A percentile compares a stretch with the other conserved stretches of the same genome.
Evolutionary conservation across 2,888 invertebrate genomes (phyloP).

Genomic region (Dynastes tityus): DNA sequence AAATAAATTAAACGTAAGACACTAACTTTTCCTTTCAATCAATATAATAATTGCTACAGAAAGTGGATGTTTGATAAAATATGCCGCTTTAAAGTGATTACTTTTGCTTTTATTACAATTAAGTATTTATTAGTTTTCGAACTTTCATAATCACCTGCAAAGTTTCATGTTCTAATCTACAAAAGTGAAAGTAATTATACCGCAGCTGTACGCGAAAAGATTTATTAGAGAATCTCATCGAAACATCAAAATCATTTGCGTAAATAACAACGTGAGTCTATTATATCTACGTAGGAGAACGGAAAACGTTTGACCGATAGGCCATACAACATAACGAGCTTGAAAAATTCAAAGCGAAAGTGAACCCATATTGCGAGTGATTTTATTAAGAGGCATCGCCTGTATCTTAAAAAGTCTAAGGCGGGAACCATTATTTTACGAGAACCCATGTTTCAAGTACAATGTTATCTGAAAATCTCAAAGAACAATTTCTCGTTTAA

Average conservation of each 20-base stretch:
- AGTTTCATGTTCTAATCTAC: conserved; percentile 14
- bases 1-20: too few relatives aligned
- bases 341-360: conserved; percentile 4
- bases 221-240: conserved; percentile 4
- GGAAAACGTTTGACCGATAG: neutral
- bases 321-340: neutral
- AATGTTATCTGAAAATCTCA: conserved; percentile 16
- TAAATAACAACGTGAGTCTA: neutral
- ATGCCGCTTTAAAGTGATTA: conserved; percentile 11
- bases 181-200: conserved; percentile 20
- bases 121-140: conserved; percentile 12
- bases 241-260: conserved; percentile 1
- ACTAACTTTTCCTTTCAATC: neutral
- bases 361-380: neutral
- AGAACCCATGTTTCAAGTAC: neutral
- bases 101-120: conserved; percentile 30
- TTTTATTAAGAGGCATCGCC: neutral
- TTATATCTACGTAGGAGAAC: neutral
- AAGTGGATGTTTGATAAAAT: neutral
- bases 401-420: neutral
- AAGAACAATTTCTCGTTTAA: conserved; percentile 26
- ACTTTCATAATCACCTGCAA: conserved; percentile 24
- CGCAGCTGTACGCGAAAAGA: neutral
- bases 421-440: neutral
- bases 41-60: neutral